Conservation (phyloP, 2,888 invertebrate species). For the Elmis aenea region DNA sequence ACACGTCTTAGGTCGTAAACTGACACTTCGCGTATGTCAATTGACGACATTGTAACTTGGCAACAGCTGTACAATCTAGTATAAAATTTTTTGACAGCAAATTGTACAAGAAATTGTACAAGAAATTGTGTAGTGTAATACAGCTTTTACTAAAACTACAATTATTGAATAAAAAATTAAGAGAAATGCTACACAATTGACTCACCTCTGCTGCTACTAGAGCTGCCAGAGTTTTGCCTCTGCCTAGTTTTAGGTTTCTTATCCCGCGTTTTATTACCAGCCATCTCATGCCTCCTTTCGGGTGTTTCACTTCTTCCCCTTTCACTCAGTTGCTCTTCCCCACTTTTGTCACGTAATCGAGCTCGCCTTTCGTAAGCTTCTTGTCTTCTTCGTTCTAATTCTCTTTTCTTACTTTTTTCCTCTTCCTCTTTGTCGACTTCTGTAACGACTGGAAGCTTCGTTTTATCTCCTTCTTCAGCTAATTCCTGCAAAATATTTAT, state of each 20-base stretch:
- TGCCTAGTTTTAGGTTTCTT: constrained; percentile 30
- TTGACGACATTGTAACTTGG: too few species aligned
- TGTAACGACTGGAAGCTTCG: constrained; percentile 28
- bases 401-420: constrained; percentile 50
- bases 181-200: too few species aligned
- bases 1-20: too few species aligned
- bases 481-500: constrained; percentile 12
- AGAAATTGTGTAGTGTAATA: too few species aligned
- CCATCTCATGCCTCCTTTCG: constrained; percentile 41
- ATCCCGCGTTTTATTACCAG: constrained; percentile 35
- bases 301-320: constrained; percentile 30
- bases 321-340: constrained; percentile 32
- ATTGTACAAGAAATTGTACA: too few species aligned
- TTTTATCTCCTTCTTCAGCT: constrained; percentile 13
- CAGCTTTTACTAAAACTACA: too few species aligned
- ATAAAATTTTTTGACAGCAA: too few species aligned
- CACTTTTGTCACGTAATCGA: constrained; percentile 49
- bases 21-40: too few species aligned
- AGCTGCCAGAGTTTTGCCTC: constrained; percentile 21
- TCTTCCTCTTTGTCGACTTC: constrained; percentile 33
- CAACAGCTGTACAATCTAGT: too few species aligned
- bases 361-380: constrained; percentile 48
- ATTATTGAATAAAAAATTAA: too few species aligned
- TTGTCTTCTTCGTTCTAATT: constrained; percentile 44
- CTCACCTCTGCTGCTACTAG: constrained; percentile 33